Evolutionary conservation across 2,888 invertebrate species (phyloP), one percentile per base, ranked within the genome.

Genomic region (Sylvicola cinctus): DNA sequence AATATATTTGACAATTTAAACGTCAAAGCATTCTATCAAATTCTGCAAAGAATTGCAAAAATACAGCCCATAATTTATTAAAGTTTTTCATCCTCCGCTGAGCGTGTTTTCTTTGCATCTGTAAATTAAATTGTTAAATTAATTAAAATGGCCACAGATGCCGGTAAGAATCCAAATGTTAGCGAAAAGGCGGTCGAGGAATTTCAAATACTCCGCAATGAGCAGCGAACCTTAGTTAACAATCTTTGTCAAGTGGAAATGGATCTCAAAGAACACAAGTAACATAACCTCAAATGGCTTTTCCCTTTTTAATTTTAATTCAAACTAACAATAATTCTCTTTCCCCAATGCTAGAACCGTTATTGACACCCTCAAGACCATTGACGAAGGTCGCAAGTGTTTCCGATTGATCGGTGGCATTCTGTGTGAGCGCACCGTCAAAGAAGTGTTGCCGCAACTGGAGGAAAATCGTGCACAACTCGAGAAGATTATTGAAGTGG

Each of bases 231-330:
- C 46, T 61, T 90, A 46, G 81, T 83, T 17, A 74, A 72, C 45
- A 93, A 91, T 66, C 68, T 93, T 40, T 76, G 83, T 2, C 91
- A 95, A 61, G 63, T 95, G 46, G 90, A 93, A 64, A 72, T 79
- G 67, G 95, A 96, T 58, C 66, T 85, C 40, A 90, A 85, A 54
- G 95, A 96, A 61, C 93, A 95, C 66, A 91, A 84, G 93, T 95
- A 63, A 65, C 35, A 32, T 33, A 35, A 43, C 49, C 42, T 47
- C 45, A 49, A 35, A 23, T n/a, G 25, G 25, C 16, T 13, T 17
- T 36, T 30, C 27, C 25, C 31, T 36, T 23, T 33, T 31, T 25
- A 3, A 23, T 28, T 25, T 29, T 7, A 16, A 16, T 6, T 12
- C 16, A 3, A 27, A 30, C 10, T 14, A 3, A 29, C 11, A 29